A percentile compares a stretch with the other conserved stretches of the same genome.
phyloP scores from a whole-genome alignment of 2,113 vertebrate genomes.

The Cyrtonyx montezumae region DNA sequence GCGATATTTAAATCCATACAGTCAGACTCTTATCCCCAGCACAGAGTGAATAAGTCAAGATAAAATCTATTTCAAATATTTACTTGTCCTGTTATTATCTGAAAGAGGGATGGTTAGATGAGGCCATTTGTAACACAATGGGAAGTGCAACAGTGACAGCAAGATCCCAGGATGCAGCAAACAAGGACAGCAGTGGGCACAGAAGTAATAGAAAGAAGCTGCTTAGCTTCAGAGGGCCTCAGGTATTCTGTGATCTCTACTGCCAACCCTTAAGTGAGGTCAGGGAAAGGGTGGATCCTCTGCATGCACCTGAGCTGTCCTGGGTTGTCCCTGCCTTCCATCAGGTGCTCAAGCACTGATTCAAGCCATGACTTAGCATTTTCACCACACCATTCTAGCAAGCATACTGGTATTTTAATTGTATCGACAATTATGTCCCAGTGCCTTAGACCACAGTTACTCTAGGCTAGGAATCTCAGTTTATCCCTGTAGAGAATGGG shows the following conservation, averaged over 20 bases:
- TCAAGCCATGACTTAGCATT: no score
- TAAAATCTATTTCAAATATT: not conserved
- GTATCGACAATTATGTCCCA: not conserved
- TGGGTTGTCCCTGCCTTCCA: no score
- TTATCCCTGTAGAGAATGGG: conserved; percentile 67
- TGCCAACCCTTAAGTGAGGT: no score
- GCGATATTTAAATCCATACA: not conserved
- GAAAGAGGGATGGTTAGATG: not conserved
- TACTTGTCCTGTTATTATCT: not conserved
- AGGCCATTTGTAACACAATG: not conserved
- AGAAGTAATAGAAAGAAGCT: no score
- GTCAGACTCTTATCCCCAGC: not conserved
- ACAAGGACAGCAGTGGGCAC: no score
- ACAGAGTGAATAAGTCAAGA: not conserved
- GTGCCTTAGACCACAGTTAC: conserved; percentile 21
- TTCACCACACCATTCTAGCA: not conserved
- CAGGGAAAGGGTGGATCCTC: no score
- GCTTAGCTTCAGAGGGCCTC: no score
- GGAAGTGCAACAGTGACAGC: no score
- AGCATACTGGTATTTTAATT: conserved; percentile 28
- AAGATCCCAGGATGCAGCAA: no score
- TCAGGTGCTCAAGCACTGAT: no score
- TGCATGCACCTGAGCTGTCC: no score
- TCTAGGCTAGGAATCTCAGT: not conserved
- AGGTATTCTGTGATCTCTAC: no score